Conservation (phyloP, 2,113 vertebrate species). For the Rhinogobius similis region DNA sequence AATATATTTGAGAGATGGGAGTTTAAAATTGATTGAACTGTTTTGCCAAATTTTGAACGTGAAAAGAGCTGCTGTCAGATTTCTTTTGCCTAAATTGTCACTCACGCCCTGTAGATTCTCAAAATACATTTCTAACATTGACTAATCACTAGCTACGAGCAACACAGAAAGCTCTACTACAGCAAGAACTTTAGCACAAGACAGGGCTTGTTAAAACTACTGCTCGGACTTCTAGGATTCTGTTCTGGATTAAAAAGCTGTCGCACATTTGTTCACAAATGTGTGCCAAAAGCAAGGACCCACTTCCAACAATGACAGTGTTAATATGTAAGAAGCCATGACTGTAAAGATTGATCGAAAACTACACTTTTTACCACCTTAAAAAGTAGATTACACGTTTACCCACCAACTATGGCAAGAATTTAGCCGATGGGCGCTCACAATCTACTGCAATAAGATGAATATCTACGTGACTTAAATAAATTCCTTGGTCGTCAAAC, state of each 20-base stretch:
- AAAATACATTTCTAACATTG: slow-evolving; percentile 34
- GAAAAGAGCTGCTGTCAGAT: neutral
- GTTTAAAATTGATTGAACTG: too few relatives aligned
- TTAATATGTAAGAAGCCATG: slow-evolving; percentile 36
- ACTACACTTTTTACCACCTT: neutral
- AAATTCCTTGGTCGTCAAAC: neutral
- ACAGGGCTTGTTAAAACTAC: slow-evolving; percentile 56
- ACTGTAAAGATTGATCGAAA: neutral
- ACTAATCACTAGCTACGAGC: slow-evolving; percentile 48
- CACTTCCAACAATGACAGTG: slow-evolving; percentile 35
- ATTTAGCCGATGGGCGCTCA: slow-evolving; percentile 4
- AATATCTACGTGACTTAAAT: too few relatives aligned
- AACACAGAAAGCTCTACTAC: slow-evolving; percentile 66
- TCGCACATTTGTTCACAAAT: slow-evolving; percentile 17
- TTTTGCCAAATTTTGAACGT: neutral
- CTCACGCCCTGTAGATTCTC: neutral
- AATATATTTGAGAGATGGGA: too few relatives aligned
- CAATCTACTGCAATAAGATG: neutral
- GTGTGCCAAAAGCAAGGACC: slow-evolving; percentile 21
- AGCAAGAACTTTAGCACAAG: slow-evolving; percentile 32
- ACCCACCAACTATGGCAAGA: neutral
- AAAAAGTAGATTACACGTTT: neutral
- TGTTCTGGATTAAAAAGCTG: slow-evolving; percentile 23
- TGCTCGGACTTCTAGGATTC: slow-evolving; percentile 8
- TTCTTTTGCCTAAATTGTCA: neutral